Conservation (phyloP, 2,888 invertebrate genomes). For the Euplexia lucipara region DNA sequence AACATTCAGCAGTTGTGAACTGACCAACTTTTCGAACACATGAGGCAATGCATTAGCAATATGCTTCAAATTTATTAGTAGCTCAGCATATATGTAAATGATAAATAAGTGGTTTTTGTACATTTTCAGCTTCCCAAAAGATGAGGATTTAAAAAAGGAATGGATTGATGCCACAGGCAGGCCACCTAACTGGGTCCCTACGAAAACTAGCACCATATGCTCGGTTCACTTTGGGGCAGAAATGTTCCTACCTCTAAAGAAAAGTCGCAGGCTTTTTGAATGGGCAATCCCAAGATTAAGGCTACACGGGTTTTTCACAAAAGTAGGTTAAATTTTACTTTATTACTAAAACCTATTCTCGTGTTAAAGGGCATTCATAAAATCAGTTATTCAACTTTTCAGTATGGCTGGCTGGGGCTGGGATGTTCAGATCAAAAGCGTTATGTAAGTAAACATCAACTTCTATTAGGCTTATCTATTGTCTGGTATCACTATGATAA, state of each 20-base stretch:
- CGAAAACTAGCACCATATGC: conserved; percentile 11
- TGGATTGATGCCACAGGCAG: conserved; percentile 27
- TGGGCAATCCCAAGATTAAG: conserved; percentile 13
- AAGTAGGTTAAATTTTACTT: neutral
- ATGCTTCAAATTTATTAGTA: too few relatives aligned
- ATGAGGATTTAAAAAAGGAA: neutral
- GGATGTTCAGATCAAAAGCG: neutral
- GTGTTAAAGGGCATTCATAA: neutral
- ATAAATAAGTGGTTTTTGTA: too few relatives aligned
- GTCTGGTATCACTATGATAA: too few relatives aligned
- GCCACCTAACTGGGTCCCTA: conserved; percentile 22
- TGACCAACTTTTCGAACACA: too few relatives aligned
- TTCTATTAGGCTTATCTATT: too few relatives aligned
- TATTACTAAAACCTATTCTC: too few relatives aligned
- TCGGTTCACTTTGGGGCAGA: conserved; percentile 11
- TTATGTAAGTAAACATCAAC: too few relatives aligned
- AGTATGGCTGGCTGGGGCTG: neutral
- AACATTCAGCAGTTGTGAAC: too few relatives aligned
- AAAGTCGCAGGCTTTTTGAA: conserved; percentile 3
- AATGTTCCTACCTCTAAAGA: neutral
- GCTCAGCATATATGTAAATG: too few relatives aligned
- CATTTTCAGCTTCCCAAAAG: neutral
- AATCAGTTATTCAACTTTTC: conserved; percentile 4
- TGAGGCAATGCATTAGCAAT: too few relatives aligned
- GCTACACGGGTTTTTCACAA: neutral